phyloP scores from a whole-genome alignment of 2,797 vertebrate species.

The Tenualosa ilisha region DNA sequence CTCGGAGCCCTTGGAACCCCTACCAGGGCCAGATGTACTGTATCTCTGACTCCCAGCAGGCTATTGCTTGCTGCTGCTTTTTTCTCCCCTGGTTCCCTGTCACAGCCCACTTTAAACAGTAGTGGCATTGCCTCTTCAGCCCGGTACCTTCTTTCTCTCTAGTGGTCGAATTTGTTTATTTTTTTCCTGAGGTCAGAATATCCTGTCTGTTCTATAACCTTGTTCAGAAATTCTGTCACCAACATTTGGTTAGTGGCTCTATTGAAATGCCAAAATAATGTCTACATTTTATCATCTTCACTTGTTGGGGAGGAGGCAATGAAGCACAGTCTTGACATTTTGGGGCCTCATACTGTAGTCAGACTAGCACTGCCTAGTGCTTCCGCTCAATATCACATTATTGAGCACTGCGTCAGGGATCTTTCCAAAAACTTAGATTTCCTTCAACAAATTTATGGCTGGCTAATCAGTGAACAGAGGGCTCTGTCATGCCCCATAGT shows the following conservation, averaged over 20 bases:
- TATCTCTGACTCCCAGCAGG: conserved; percentile 37
- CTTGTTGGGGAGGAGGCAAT: neutral
- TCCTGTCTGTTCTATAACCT: neutral
- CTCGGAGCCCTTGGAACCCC: neutral
- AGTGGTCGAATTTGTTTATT: neutral
- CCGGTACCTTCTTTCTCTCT: too few relatives aligned
- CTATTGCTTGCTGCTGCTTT: conserved; percentile 13
- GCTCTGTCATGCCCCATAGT: too few relatives aligned
- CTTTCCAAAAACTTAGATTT: too few relatives aligned
- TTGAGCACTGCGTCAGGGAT: too few relatives aligned
- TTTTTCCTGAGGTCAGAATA: neutral
- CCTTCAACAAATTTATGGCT: too few relatives aligned
- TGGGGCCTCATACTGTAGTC: neutral
- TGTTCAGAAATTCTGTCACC: neutral
- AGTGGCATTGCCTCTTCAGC: too few relatives aligned
- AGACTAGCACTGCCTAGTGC: too few relatives aligned
- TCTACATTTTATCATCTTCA: neutral
- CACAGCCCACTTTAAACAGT: neutral
- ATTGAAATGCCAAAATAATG: neutral
- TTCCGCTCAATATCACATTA: too few relatives aligned
- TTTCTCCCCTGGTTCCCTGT: neutral
- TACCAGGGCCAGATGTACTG: neutral
- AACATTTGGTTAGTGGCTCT: too few relatives aligned
- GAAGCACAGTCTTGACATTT: neutral
- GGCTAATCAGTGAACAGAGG: too few relatives aligned